These are phyloP conservation scores for Temnothorax nylanderi DNA, from an alignment of 1,140 invertebrate genomes.

Conservation along the genomic window DNA sequence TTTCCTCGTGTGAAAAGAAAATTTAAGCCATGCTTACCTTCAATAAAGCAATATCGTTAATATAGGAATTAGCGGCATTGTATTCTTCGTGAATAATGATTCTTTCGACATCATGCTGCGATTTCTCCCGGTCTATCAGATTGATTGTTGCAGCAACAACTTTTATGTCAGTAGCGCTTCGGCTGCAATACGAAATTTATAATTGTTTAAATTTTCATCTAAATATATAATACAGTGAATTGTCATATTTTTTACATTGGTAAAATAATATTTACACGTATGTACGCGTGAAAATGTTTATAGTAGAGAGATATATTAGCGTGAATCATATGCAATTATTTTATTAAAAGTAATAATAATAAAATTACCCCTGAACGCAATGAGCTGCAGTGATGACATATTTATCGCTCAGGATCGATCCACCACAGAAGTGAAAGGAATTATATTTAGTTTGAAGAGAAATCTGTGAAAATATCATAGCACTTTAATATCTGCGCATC, in stretches of 20 bases:
- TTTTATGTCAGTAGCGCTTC: neutral
- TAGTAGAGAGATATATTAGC: neutral
- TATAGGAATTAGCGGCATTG: conserved; percentile 41
- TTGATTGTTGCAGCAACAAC: conserved; percentile 58
- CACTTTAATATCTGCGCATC: neutral
- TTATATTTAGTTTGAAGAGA: conserved; percentile 32
- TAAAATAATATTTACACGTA: neutral
- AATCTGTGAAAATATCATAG: conserved; percentile 38
- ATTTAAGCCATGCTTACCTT: conserved; percentile 28
- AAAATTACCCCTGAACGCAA: conserved; percentile 76
- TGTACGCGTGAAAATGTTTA: neutral
- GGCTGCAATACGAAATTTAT: conserved; percentile 13
- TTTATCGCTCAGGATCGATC: conserved; percentile 82
- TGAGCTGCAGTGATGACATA: conserved; percentile 85
- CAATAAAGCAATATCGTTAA: conserved; percentile 68
- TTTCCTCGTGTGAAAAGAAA: neutral
- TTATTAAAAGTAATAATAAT: neutral
- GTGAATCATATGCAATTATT: neutral
- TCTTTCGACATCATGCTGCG: conserved; percentile 25
- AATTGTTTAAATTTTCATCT: neutral
- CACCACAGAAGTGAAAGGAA: conserved; percentile 82
- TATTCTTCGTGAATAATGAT: conserved; percentile 65
- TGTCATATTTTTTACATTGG: neutral
- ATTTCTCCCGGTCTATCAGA: neutral
- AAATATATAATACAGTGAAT: neutral